Percentiles rank a stretch among this genome's conserved stretches.
Evolutionary conservation across 1,140 invertebrate species (phyloP).

Genomic region (Leptinotarsa texana): DNA sequence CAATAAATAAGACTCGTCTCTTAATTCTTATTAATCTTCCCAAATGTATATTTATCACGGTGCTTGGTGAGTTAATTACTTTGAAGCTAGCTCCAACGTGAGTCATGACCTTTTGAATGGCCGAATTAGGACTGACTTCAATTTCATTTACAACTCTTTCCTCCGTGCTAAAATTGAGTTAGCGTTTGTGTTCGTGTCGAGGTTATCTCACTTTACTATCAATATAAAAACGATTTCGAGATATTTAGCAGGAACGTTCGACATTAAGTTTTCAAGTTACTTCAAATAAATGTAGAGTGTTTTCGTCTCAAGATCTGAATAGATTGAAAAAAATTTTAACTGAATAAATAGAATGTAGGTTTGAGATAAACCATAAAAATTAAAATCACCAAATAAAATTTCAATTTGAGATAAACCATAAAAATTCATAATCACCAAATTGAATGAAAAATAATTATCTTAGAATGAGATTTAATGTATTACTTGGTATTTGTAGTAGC

Average conservation of each 20-base stretch:
- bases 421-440: too few relatives aligned
- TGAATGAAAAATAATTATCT: too few relatives aligned
- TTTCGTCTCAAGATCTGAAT: not conserved
- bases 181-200: slow-evolving; percentile 14
- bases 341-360: not conserved
- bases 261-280: not conserved
- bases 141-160: slow-evolving; percentile 27
- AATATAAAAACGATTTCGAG: slow-evolving; percentile 15
- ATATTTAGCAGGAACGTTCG: slow-evolving; percentile 4
- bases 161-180: slow-evolving; percentile 18
- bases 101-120: slow-evolving; percentile 24
- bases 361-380: too few relatives aligned
- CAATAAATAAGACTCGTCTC: slow-evolving; percentile 11
- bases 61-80: slow-evolving; percentile 18
- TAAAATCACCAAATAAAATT: too few relatives aligned
- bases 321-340: not conserved
- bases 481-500: too few relatives aligned
- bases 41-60: slow-evolving; percentile 24
- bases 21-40: slow-evolving; percentile 14
- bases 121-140: slow-evolving; percentile 21
- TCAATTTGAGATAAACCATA: too few relatives aligned
- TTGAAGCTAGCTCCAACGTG: slow-evolving; percentile 20
- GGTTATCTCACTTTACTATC: slow-evolving; percentile 15
- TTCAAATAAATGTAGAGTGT: not conserved
- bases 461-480: too few relatives aligned